Base-by-base conservation (phyloP, 2,113 vertebrate genomes). In the Hippocampus guttulatus region DNA sequence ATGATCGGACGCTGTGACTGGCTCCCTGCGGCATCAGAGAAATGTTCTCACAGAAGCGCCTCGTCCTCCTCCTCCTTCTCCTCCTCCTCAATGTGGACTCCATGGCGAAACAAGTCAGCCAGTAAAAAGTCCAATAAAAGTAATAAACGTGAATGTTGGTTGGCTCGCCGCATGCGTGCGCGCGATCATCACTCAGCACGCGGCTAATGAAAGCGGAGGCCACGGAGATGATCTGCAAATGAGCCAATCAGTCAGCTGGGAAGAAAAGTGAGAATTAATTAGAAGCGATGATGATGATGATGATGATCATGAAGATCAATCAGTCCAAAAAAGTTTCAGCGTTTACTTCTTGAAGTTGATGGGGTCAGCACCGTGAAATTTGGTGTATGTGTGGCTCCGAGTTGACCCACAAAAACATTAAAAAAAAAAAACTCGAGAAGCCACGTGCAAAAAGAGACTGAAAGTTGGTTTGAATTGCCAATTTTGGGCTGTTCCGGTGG, bases 251-350 rank as follows among this genome's bases (percentile, higher is more conserved):
- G 58, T 61, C 58, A 61, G 58, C 27, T 61, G 58, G 15, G 58
- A 61, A 61, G 58, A 61, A 61, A 61, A 61, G 58, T 61, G 58
- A 15, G 16, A 61, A 61, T 61, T 61, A 61, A 61, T 61, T 61
- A 9, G 27, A 61, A 61, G 58, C 12, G 23, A 25, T 58, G 55
- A 58, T 58, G 52, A 55, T 58, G 55, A 58, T 58, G 54, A 57
- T 57, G 52, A 55, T 55, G n/a, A 55, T 60, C 58, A 33, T 18
- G 5, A 61, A 33, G 27, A 61, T 61, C 58, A 30, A 30, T 61
- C 58, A 61, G 58, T 61, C 25, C 27, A 25, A 61, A 18, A n/a
- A 61, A 61, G 58, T 61, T 61, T 16, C 30, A 61, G 18, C 8
- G 18, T 61, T 33, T 16, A 33, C 58, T 61, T 61, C 27, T 61